Conservation (phyloP, 2,797 vertebrate species). For the Prionace glauca region DNA sequence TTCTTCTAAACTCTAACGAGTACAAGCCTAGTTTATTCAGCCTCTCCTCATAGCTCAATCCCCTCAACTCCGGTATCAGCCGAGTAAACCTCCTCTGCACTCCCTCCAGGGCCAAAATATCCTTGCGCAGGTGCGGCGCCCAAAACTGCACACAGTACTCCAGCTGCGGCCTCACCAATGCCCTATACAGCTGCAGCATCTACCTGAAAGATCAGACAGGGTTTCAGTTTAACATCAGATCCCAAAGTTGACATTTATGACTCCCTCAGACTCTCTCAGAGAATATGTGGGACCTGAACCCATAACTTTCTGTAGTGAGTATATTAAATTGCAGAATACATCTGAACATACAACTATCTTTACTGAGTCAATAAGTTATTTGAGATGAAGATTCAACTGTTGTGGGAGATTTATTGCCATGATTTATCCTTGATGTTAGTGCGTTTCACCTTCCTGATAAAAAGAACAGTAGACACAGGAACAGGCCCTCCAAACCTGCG, state of each 20-base stretch:
- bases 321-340: background rate
- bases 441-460: background rate
- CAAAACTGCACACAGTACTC: too few species aligned
- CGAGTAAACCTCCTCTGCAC: too few species aligned
- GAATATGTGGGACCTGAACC: background rate
- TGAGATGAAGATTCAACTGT: background rate
- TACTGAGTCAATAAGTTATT: background rate
- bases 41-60: too few species aligned
- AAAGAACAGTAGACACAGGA: too few species aligned
- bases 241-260: background rate
- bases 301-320: background rate
- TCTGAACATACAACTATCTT: background rate
- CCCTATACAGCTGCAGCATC: too few species aligned
- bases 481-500: too few species aligned
- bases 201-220: background rate
- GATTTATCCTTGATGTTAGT: background rate
- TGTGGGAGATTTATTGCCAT: background rate
- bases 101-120: too few species aligned
- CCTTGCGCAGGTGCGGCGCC: too few species aligned
- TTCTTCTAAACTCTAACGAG: too few species aligned
- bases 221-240: background rate
- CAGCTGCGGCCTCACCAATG: too few species aligned
- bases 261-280: background rate
- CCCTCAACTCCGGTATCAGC: too few species aligned
- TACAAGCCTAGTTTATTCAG: too few species aligned